phyloP scores from a whole-genome alignment of 2,113 vertebrate genomes.

The Oncorhynchus mykiss region DNA sequence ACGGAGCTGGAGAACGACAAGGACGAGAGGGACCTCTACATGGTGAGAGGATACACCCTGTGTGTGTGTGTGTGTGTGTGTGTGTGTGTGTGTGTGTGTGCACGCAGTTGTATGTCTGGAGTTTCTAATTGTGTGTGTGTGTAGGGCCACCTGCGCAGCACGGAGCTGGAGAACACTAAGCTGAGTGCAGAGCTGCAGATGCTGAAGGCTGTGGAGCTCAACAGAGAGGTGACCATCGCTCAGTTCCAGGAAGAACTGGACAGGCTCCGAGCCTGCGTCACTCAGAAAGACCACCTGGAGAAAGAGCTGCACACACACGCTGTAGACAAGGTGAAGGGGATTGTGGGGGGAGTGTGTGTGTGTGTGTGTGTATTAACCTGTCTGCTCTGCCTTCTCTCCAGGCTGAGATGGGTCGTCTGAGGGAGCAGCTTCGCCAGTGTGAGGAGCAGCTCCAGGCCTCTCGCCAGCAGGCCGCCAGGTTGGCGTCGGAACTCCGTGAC shows the following conservation, averaged over 20 bases:
- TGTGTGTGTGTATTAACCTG: conserved; percentile 4
- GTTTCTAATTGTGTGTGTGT: conserved; percentile 5
- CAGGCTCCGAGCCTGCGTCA: conserved; percentile 80
- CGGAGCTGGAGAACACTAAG: conserved; percentile 95
- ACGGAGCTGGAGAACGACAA: conserved; percentile 96
- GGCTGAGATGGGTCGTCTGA: conserved; percentile 80
- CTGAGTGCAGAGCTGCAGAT: conserved; percentile 91
- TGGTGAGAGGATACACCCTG: conserved; percentile 66
- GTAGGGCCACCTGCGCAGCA: conserved; percentile 92
- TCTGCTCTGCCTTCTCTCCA: conserved; percentile 43
- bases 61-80: conserved; percentile 17
- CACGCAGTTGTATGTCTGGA: conserved; percentile 1
- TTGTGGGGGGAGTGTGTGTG: neutral
- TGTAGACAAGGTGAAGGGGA: conserved; percentile 45
- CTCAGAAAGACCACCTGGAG: conserved; percentile 83
- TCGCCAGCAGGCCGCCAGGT: conserved; percentile 84
- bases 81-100: conserved; percentile 12
- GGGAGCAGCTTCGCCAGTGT: conserved; percentile 87
- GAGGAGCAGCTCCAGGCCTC: conserved; percentile 92
- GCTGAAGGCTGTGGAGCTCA: conserved; percentile 91
- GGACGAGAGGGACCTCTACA: conserved; percentile 94
- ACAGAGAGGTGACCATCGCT: conserved; percentile 87
- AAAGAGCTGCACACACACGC: conserved; percentile 79
- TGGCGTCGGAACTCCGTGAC: conserved; percentile 90
- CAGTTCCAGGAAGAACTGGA: conserved; percentile 94